Conservation (phyloP, 2,888 invertebrate genomes). For the Drosophila suboccidentalis region DNA sequence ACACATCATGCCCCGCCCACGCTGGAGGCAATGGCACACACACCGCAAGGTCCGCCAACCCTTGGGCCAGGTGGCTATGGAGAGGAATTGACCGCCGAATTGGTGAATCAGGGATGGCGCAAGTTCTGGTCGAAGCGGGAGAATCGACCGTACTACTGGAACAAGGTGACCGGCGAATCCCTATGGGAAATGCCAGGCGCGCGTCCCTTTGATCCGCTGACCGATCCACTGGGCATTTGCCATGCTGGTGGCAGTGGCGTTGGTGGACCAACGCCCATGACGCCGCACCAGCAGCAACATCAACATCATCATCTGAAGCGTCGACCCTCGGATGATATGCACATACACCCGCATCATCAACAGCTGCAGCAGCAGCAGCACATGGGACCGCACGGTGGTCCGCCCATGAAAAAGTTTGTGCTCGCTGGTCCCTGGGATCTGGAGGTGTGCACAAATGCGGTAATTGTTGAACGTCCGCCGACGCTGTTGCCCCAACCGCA, state of each 20-base stretch:
- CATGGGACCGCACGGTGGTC: slow-evolving; percentile 86
- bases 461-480: slow-evolving; percentile 92
- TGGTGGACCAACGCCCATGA: slow-evolving; percentile 77
- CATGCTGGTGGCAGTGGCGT: slow-evolving; percentile 66
- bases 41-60: slow-evolving; percentile 84
- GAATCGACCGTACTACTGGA: slow-evolving; percentile 98
- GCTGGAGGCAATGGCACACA: slow-evolving; percentile 83
- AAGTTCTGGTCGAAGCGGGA: slow-evolving; percentile 98
- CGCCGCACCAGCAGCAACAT: slow-evolving; percentile 79
- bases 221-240: slow-evolving; percentile 90
- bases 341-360: slow-evolving; percentile 76
- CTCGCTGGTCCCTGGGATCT: slow-evolving; percentile 97
- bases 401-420: slow-evolving; percentile 94
- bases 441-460: slow-evolving; percentile 96
- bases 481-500: slow-evolving; percentile 95
- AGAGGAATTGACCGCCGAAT: slow-evolving; percentile 84
- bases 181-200: slow-evolving; percentile 97
- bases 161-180: slow-evolving; percentile 97
- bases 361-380: slow-evolving; percentile 66
- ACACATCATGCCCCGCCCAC: slow-evolving; percentile 79
- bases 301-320: slow-evolving; percentile 83
- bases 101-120: slow-evolving; percentile 95
- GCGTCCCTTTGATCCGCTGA: slow-evolving; percentile 94
- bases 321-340: slow-evolving; percentile 85
- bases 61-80: slow-evolving; percentile 81